Conservation (phyloP, 2,797 vertebrate genomes). For the Mastacembelus armatus region DNA sequence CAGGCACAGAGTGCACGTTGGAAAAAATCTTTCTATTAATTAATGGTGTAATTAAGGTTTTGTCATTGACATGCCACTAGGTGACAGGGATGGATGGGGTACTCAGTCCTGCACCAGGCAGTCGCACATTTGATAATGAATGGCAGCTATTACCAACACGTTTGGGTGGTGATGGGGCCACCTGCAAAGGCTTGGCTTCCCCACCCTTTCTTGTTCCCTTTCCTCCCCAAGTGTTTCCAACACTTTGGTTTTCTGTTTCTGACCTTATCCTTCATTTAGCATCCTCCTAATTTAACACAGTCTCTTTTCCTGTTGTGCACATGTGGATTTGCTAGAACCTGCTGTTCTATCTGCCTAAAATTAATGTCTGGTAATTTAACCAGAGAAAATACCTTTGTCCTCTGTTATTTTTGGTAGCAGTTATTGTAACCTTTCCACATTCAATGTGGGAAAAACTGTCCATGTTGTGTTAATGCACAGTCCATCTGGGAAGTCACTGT, state of each 20-base stretch:
- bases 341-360: conserved; percentile 70
- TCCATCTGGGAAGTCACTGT: conserved; percentile 21
- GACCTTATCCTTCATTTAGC: conserved; percentile 70
- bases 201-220: conserved; percentile 66
- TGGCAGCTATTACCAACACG: conserved; percentile 95
- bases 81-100: conserved; percentile 96
- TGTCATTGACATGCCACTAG: conserved; percentile 97
- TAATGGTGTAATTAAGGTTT: conserved; percentile 99
- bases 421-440: conserved; percentile 46
- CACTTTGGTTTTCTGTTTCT: conserved; percentile 68
- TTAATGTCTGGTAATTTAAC: conserved; percentile 83
- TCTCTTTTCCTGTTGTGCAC: conserved; percentile 46
- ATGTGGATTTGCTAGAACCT: conserved; percentile 50
- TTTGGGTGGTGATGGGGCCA: conserved; percentile 92
- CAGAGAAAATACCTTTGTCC: conserved; percentile 78
- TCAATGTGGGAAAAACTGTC: conserved; percentile 21
- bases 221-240: conserved; percentile 56
- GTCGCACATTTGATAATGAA: conserved; percentile 89
- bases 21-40: conserved; percentile 98
- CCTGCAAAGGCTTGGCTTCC: conserved; percentile 87
- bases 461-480: conserved; percentile 24
- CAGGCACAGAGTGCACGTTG: conserved; percentile 88
- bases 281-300: conserved; percentile 65
- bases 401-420: conserved; percentile 47
- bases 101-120: conserved; percentile 86